These are phyloP conservation scores for Melanchra persicariae DNA, from an alignment of 2,888 invertebrate genomes.

Conservation along the genomic window DNA sequence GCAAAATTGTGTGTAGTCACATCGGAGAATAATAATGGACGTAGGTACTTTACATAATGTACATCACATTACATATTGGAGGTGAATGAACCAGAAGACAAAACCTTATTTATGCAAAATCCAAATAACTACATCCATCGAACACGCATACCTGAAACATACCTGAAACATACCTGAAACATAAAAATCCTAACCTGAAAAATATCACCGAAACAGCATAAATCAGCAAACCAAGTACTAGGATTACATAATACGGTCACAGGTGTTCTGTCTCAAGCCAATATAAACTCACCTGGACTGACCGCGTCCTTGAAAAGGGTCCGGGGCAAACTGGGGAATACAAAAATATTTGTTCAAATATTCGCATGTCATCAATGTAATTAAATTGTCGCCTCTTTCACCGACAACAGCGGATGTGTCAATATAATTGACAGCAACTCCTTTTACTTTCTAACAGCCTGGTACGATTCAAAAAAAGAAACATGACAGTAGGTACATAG, in stretches of 20 bases:
- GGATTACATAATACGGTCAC: conserved; percentile 58
- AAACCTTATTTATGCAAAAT: neutral
- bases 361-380: conserved; percentile 68
- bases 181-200: conserved; percentile 2
- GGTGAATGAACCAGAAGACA: neutral
- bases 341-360: conserved; percentile 63
- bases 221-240: conserved; percentile 55
- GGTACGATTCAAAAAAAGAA: conserved; percentile 21
- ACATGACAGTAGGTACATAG: conserved; percentile 7
- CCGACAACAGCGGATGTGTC: conserved; percentile 7
- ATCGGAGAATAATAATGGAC: neutral
- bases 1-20: neutral
- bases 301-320: conserved; percentile 65
- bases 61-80: neutral
- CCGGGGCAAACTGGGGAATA: conserved; percentile 59
- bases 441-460: conserved; percentile 42
- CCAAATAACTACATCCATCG: neutral
- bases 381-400: conserved; percentile 63
- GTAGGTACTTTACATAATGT: neutral
- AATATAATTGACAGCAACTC: conserved; percentile 25
- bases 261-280: conserved; percentile 66
- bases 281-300: conserved; percentile 66
- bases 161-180: neutral
- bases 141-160: neutral
- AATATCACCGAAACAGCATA: conserved; percentile 36